phyloP scores from a whole-genome alignment of 2,113 vertebrate species.

The Dasyornis broadbenti region DNA sequence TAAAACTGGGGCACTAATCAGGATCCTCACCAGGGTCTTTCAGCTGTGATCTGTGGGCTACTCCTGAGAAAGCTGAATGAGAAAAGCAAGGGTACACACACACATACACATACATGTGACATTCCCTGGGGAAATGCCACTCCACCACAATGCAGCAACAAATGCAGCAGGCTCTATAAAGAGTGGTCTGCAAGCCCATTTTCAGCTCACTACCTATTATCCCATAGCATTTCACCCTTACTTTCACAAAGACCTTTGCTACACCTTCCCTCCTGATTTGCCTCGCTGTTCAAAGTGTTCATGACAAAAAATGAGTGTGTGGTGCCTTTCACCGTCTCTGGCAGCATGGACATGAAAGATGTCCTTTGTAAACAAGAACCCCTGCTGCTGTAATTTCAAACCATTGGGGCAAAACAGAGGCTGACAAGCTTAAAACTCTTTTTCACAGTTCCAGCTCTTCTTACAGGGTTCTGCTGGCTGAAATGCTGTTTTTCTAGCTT shows the following conservation, averaged over 20 bases:
- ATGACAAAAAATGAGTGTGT: background rate
- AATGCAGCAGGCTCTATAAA: background rate
- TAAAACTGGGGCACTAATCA: background rate
- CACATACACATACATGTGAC: background rate
- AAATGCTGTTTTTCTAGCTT: background rate
- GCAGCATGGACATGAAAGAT: constrained; percentile 42
- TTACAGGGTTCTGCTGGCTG: background rate
- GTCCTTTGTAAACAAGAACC: background rate
- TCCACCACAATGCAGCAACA: background rate
- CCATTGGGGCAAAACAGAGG: background rate
- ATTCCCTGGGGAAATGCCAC: background rate
- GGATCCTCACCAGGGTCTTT: background rate
- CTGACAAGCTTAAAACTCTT: background rate
- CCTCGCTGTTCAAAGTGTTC: background rate
- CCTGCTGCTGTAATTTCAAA: constrained; percentile 21
- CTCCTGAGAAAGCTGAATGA: background rate
- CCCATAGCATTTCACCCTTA: background rate
- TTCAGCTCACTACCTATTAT: background rate
- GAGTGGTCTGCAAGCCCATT: background rate
- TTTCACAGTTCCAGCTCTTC: background rate
- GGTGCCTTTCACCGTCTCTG: constrained; percentile 1
- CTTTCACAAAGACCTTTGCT: background rate
- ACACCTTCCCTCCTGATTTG: background rate
- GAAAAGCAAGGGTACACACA: background rate
- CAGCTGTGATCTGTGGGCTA: background rate